Conservation (phyloP, 2,113 vertebrate genomes). For the Oncorhynchus keta region DNA sequence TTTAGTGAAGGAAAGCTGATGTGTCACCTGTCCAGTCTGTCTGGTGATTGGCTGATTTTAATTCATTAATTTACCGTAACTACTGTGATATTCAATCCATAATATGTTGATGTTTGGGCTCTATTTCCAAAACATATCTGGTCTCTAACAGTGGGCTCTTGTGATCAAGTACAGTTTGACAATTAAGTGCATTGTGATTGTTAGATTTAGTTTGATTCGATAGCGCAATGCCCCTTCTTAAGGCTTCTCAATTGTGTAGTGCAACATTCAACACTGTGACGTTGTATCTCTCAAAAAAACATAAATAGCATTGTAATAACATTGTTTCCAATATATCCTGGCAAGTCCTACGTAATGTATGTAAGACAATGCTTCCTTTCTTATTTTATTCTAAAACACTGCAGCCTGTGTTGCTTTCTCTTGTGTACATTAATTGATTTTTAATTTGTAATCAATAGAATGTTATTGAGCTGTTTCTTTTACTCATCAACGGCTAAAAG, state of each 20-base stretch:
- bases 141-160: background rate
- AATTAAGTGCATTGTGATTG: background rate
- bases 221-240: background rate
- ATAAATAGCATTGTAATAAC: background rate
- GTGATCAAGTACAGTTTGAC: background rate
- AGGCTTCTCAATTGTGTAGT: too few species aligned
- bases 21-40: background rate
- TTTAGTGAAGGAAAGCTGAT: background rate
- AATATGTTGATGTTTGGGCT: background rate
- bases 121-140: background rate
- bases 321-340: background rate
- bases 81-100: constrained; percentile 15
- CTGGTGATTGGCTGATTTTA: background rate
- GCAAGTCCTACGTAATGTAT: background rate
- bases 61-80: background rate
- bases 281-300: background rate
- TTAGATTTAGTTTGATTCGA: background rate
- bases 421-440: constrained; percentile 30
- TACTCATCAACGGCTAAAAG: constrained; percentile 31
- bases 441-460: constrained; percentile 30
- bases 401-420: constrained; percentile 18
- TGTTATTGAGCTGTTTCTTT: constrained; percentile 19
- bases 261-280: background rate
- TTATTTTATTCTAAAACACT: constrained; percentile 47
- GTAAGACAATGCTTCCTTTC: background rate